phyloP scores from a whole-genome alignment of 2,113 vertebrate genomes.

The Ramphastos sulfuratus region DNA sequence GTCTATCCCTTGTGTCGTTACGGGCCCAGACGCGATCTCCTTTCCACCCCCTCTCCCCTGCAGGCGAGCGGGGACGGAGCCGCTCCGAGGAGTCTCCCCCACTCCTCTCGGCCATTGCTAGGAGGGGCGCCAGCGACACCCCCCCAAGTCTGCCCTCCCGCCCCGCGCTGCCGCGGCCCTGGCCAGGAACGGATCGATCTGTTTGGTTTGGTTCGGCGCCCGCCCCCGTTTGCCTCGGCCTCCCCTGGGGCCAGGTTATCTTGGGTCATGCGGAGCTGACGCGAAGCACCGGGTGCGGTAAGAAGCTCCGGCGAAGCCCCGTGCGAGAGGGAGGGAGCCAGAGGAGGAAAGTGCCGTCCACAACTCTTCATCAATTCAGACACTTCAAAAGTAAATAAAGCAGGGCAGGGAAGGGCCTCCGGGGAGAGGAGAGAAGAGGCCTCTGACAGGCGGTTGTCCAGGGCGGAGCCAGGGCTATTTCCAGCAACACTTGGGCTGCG shows the following conservation, averaged over 20 bases:
- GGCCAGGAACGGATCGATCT: background rate
- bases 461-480: slow-evolving; percentile 40
- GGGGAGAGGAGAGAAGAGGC: slow-evolving; percentile 35
- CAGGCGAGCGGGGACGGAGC: background rate
- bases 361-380: slow-evolving; percentile 17
- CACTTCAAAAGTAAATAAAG: slow-evolving; percentile 65
- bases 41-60: background rate
- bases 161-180: background rate
- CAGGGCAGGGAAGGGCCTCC: slow-evolving; percentile 27
- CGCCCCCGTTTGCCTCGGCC: background rate
- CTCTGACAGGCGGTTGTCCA: slow-evolving; percentile 45
- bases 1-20: slow-evolving; percentile 54
- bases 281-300: slow-evolving; percentile 26
- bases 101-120: background rate
- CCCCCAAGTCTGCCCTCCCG: no score
- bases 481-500: slow-evolving; percentile 26
- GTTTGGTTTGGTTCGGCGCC: background rate
- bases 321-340: background rate
- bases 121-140: background rate
- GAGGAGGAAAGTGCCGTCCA: background rate
- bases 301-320: background rate
- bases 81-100: background rate
- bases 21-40: slow-evolving; percentile 8
- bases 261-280: slow-evolving; percentile 23
- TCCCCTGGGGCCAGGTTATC: slow-evolving; percentile 48